Conservation (phyloP, 2,113 vertebrate species). For the Gopherus flavomarginatus region DNA sequence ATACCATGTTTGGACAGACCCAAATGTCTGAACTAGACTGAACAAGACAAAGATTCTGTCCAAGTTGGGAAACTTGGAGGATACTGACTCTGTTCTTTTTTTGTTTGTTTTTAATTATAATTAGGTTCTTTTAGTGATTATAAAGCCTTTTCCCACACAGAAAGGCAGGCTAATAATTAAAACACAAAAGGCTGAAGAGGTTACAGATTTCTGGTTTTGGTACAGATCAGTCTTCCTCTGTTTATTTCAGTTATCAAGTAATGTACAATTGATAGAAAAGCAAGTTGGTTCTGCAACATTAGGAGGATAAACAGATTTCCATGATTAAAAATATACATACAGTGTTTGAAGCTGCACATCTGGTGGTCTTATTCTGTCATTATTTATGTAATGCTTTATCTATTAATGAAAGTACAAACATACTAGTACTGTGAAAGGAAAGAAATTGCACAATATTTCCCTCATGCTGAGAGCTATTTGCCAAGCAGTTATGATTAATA, state of each 20-base stretch:
- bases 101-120: neutral
- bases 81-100: neutral
- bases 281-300: constrained; percentile 1
- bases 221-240: neutral
- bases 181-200: neutral
- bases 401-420: neutral
- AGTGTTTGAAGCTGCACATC: neutral
- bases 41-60: neutral
- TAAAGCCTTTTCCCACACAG: neutral
- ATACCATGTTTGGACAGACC: fast-evolving
- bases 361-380: neutral
- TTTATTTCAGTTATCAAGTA: constrained; percentile 20
- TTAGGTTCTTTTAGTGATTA: neutral
- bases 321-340: neutral
- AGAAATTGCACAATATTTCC: neutral
- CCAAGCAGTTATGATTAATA: constrained; percentile 6
- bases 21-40: fast-evolving
- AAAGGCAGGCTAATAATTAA: neutral
- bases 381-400: neutral
- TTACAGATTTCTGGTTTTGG: neutral
- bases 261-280: neutral
- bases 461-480: constrained; percentile 17
- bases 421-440: constrained; percentile 1
- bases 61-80: neutral
- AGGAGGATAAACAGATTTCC: neutral